These are phyloP conservation scores for Pteromalus puparum DNA, from an alignment of 1,140 invertebrate species.

Conservation along the genomic window DNA sequence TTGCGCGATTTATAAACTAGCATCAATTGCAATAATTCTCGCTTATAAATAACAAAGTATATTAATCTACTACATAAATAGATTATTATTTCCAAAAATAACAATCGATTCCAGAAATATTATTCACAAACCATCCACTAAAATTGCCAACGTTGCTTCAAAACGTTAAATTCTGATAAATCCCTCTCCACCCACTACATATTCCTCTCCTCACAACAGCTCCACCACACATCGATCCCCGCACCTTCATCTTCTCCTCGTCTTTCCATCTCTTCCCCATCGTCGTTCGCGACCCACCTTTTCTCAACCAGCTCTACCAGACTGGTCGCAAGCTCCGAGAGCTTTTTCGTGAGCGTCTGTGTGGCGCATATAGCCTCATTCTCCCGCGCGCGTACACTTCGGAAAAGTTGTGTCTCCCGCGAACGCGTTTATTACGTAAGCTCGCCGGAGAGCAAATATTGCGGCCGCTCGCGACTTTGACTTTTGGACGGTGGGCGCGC, in stretches of 20 bases:
- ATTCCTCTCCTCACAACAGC: too few relatives aligned
- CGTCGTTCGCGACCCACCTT: constrained; percentile 37
- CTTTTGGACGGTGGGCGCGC: constrained; percentile 52
- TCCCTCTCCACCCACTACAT: too few relatives aligned
- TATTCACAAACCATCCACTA: too few relatives aligned
- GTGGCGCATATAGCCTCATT: constrained; percentile 19
- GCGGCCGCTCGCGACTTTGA: constrained; percentile 3
- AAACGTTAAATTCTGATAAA: too few relatives aligned
- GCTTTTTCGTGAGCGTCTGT: neutral
- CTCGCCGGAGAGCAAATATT: neutral
- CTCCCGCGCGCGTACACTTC: constrained; percentile 8
- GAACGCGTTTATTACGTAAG: neutral
- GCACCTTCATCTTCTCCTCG: neutral
- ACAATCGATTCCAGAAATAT: too few relatives aligned
- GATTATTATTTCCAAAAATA: too few relatives aligned
- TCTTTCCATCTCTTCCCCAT: neutral
- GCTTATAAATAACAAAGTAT: too few relatives aligned
- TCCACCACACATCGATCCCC: neutral
- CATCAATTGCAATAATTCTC: too few relatives aligned
- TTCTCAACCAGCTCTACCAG: neutral
- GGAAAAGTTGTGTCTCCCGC: constrained; percentile 16
- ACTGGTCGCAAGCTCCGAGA: constrained; percentile 19
- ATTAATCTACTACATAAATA: too few relatives aligned
- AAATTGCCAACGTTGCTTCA: too few relatives aligned
- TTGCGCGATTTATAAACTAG: too few relatives aligned